Base-by-base conservation (phyloP, 2,113 vertebrate genomes). In the Zosterops japonicus region DNA sequence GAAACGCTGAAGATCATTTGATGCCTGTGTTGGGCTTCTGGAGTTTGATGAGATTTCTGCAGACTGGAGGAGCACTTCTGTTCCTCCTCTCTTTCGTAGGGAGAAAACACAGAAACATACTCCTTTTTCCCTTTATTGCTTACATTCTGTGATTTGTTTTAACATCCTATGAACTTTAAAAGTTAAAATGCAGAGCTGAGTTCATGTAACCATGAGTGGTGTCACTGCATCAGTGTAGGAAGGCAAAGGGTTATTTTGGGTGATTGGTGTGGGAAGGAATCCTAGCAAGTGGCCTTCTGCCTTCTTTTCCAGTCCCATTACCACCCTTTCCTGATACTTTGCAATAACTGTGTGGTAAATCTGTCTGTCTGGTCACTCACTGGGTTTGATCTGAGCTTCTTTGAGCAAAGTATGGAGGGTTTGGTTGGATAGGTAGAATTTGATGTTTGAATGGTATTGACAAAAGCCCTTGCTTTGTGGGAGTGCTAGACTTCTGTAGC, bases 151-250 rank as follows among this genome's bases (percentile, higher is more conserved):
- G 28, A 2, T 57, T 49, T 50, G 14, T 80, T 86, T 74, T 74
- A 46, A 23, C 14, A 69, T 60, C 28, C 20, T 52, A 0, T 91
- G 11, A 64, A 53, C 53, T 67, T 55, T 2, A 74, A 68, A 81
- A 87, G 27, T 21, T 67, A 3, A 50, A 75, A 59, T 49, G 35
- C 33, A 52, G 65, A 44, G 17, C 52, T 63, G 55, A 50, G 27
- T 27, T 93, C 23, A 3, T 1, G 1, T 89, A 71, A 41, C 41
- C 44, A 13, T 0, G 0, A 8, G 19, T 17, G 7, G 21, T 2
- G 0, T 64, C 3, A 2, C n/a, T 2, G 16, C 0, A 0, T 63
- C 28, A 31, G 28, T 61, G 28, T 24, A 44, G 68, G 55, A 65
- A 65, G 44, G 25, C 12, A 35, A 25, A 56, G 53, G n/a, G 35